These are phyloP conservation scores for Caenorhabditis zanzibari DNA, from an alignment of 2,888 invertebrate species.

Conservation along the genomic window DNA sequence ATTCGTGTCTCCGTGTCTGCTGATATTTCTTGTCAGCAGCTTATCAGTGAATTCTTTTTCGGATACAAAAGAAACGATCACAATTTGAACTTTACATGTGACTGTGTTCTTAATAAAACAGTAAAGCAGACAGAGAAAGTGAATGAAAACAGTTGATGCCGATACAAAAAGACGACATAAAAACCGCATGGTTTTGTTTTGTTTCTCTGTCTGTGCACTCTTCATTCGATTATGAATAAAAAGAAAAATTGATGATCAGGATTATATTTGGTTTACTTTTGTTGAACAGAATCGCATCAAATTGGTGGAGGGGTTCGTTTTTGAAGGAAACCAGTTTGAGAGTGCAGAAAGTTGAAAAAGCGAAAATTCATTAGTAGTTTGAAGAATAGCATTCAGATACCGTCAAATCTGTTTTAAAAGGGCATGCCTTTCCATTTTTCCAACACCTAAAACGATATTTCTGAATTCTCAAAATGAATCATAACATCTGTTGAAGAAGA, in stretches of 20 bases:
- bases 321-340: neutral
- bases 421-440: no score
- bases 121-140: neutral
- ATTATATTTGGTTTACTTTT: neutral
- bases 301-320: neutral
- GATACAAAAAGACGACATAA: neutral
- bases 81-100: slow-evolving; percentile 10
- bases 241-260: neutral
- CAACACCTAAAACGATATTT: no score
- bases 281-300: neutral
- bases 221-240: slow-evolving; percentile 12
- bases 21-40: slow-evolving; percentile 12
- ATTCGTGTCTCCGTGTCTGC: slow-evolving; percentile 1
- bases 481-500: no score
- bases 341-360: no score
- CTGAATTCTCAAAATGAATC: no score
- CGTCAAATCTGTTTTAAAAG: no score
- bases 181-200: slow-evolving; percentile 42
- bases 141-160: neutral
- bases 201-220: slow-evolving; percentile 39
- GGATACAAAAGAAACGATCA: slow-evolving; percentile 22
- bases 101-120: neutral
- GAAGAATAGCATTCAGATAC: no score
- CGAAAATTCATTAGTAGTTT: no score
- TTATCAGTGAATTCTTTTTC: slow-evolving; percentile 28